Base-by-base conservation (phyloP, 37 sponge, comb jelly and placozoan genomes). In the Ephydatia muelleri region DNA sequence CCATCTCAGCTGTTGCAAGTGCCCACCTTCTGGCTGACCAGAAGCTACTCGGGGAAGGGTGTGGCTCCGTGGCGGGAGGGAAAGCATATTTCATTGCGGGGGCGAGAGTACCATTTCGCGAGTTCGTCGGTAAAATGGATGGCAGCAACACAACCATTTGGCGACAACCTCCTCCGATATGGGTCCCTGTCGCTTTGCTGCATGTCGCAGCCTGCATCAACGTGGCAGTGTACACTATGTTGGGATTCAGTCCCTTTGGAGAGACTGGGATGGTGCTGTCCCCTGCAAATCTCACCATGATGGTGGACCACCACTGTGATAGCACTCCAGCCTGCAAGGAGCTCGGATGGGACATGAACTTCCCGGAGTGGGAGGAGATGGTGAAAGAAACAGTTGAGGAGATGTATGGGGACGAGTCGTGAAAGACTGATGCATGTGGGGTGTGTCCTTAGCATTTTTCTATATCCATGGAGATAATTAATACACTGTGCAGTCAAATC, bases 1-100 rank as follows among this genome's bases (percentile, higher is more conserved):
- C 77, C 8, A 25, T 71, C 14, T 34, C 26, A 2, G 66, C 84
- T 31, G 38, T 76, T 67, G 89, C 84, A 14, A 23, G 35, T 43
- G 84, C 68, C 19, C 85, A 90, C 65, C 25, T 90, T 19, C 76
- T 90, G 0, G 90, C 82, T 3, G 90, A 90, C 25, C 84, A 90
- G 70, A 80, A 80, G 34, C 82, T 85, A 3, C 16, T 30, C 22
- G 29, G 28, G 38, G 85, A 79, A 8, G 75, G 80, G 8, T 4
- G 5, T 2, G 22, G 14, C 4, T 69, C 73, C 13, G 65, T 79
- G 0, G 79, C 71, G 0, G 89, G 76, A 35, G 90, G 90, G 2
- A 84, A 81, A n/a, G 90, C 70, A 21, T 90, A 85, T 39, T 79
- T 65, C 75, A 32, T 90, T 0, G 3, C 39, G 30, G 64, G 32